phyloP scores from a whole-genome alignment of 2,797 vertebrate genomes.

The Aulostomus chinensis region DNA sequence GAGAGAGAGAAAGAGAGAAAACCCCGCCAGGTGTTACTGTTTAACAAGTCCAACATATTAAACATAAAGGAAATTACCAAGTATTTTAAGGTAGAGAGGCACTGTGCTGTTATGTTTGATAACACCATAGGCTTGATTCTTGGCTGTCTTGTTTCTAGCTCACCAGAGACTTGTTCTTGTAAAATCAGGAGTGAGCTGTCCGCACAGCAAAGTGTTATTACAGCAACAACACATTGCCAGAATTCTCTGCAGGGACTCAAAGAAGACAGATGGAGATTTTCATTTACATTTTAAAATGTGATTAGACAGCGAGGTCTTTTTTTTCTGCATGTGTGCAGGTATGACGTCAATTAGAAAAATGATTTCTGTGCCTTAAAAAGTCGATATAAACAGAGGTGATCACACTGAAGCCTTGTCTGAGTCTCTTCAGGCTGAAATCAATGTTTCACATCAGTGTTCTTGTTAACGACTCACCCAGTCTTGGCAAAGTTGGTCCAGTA shows the following conservation, averaged over 20 bases:
- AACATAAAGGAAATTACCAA: constrained; percentile 16
- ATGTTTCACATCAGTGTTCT: constrained; percentile 18
- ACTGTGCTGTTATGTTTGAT: too few species aligned
- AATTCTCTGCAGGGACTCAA: too few species aligned
- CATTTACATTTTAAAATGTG: too few species aligned
- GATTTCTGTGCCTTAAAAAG: constrained; percentile 7
- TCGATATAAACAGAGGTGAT: constrained; percentile 22
- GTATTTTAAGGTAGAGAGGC: constrained; percentile 7
- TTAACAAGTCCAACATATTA: constrained; percentile 18
- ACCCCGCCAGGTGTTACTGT: too few species aligned
- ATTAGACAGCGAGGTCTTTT: too few species aligned
- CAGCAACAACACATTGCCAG: too few species aligned
- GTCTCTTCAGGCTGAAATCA: constrained; percentile 13
- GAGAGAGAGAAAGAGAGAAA: too few species aligned
- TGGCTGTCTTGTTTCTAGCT: constrained; percentile 26
- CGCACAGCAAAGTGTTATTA: too few species aligned
- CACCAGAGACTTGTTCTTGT: constrained; percentile 38
- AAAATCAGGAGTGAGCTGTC: too few species aligned
- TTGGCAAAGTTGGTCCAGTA: constrained; percentile 99
- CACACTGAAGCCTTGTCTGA: not conserved
- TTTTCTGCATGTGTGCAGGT: too few species aligned
- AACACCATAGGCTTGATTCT: constrained; percentile 31
- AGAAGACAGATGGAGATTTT: too few species aligned
- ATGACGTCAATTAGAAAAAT: constrained; percentile 14
- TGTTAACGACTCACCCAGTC: constrained; percentile 87